phyloP scores from a whole-genome alignment of 2,797 vertebrate genomes.

The Epinephelus awoara region DNA sequence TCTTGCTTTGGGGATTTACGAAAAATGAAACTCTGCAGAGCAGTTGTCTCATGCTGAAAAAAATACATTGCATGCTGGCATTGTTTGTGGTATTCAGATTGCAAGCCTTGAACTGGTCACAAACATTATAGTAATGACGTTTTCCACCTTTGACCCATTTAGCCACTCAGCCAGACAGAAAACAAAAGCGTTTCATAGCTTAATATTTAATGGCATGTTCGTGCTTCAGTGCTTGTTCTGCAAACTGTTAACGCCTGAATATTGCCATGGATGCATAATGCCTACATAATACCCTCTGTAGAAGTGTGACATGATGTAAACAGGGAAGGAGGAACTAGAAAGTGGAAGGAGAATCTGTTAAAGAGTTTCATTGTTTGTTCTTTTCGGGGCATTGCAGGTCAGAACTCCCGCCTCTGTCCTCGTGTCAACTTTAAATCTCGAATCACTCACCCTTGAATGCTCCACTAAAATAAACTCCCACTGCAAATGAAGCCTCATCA shows the following conservation, averaged over 20 bases:
- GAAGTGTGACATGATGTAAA: conserved; percentile 34
- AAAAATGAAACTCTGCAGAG: not conserved
- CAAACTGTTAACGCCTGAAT: not conserved
- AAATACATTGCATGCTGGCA: not conserved
- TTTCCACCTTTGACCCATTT: conserved; percentile 3
- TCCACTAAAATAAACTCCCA: conserved; percentile 29
- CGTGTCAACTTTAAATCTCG: conserved; percentile 41
- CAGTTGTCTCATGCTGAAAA: not conserved
- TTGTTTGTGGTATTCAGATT: not conserved
- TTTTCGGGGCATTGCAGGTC: conserved; percentile 33
- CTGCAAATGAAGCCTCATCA: conserved; percentile 29
- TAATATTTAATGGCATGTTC: conserved; percentile 8
- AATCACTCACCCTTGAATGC: not conserved
- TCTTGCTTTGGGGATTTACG: not conserved
- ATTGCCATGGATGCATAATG: not conserved
- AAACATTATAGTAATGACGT: conserved; percentile 13
- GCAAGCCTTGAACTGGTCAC: conserved; percentile 18
- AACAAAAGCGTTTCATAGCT: not conserved
- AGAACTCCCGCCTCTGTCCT: conserved; percentile 46
- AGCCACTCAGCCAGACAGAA: not conserved
- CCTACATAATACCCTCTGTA: not conserved
- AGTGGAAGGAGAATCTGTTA: conserved; percentile 46
- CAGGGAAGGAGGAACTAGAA: conserved; percentile 32
- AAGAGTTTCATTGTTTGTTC: conserved; percentile 49
- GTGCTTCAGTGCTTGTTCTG: conserved; percentile 10